phyloP scores from a whole-genome alignment of 2,888 invertebrate genomes.

The Synergus itoensis region DNA sequence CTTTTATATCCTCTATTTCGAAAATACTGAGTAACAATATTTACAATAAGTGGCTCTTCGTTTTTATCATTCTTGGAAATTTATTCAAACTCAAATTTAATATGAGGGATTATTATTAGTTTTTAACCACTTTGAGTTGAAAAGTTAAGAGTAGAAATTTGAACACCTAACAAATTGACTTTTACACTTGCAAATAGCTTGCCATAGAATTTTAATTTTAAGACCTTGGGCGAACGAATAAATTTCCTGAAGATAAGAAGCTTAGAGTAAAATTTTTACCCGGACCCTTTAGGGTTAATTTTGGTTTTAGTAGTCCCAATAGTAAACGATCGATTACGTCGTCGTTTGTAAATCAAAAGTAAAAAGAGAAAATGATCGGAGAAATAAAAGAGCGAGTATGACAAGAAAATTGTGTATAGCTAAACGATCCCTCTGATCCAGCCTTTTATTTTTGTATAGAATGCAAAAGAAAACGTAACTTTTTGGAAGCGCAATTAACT shows the following conservation, averaged over 20 bases:
- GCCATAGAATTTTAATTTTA: too few species aligned
- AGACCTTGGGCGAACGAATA: not conserved
- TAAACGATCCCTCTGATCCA: slow-evolving; percentile 70
- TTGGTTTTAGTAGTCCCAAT: not conserved
- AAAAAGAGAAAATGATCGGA: slow-evolving; percentile 43
- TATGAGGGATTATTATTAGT: not conserved
- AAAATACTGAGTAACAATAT: not conserved
- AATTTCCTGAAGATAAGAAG: not conserved
- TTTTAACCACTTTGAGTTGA: not conserved
- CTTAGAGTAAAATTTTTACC: not conserved
- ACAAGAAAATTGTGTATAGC: slow-evolving; percentile 63
- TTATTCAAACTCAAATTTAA: not conserved
- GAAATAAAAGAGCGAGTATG: slow-evolving; percentile 53
- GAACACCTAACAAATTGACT: too few species aligned
- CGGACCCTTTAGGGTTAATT: not conserved
- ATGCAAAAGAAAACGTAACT: slow-evolving; percentile 67
- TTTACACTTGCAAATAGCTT: too few species aligned
- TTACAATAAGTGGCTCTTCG: not conserved
- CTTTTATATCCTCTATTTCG: not conserved
- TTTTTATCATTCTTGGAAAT: not conserved
- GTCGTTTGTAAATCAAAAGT: slow-evolving; percentile 62
- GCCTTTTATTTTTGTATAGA: slow-evolving; percentile 76
- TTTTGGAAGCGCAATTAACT: slow-evolving; percentile 57
- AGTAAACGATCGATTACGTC: slow-evolving; percentile 55
- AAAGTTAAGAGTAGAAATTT: too few species aligned